Evolutionary conservation across 2,113 vertebrate genomes (phyloP).

Genomic region (Piliocolobus tephrosceles): DNA sequence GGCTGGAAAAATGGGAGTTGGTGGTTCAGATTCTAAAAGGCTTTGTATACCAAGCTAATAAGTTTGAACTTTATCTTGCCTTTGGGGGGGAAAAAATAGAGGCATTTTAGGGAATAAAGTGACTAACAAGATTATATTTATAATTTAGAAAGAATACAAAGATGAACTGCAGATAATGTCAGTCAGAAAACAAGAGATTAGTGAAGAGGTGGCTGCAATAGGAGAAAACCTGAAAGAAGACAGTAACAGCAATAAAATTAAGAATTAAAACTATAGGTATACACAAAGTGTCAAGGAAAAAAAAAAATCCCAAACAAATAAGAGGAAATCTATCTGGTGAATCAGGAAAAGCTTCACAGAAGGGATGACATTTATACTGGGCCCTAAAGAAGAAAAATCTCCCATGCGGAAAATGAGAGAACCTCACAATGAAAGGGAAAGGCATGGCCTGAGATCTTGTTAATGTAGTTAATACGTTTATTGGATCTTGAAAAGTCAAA

Average conservation of each 20-base stretch:
- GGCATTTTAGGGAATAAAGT: conserved; percentile 35
- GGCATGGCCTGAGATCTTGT: background rate
- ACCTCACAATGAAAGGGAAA: background rate
- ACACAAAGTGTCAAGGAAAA: conserved; percentile 8
- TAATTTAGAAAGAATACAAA: conserved; percentile 19
- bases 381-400: conserved; percentile 34
- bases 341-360: conserved; percentile 32
- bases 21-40: background rate
- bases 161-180: background rate
- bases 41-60: background rate
- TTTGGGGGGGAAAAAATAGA: background rate
- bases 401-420: background rate
- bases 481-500: background rate
- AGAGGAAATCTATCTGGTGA: conserved; percentile 10
- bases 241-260: conserved; percentile 6
- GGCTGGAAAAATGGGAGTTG: background rate
- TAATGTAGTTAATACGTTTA: background rate
- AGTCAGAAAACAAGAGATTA: conserved; percentile 31
- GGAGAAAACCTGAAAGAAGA: conserved; percentile 13
- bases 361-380: background rate
- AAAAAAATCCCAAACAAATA: background rate
- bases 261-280: background rate
- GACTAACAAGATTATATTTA: conserved; percentile 30
- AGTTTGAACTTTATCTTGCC: conserved; percentile 36
- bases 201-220: background rate